phyloP scores from a whole-genome alignment of 2,888 invertebrate genomes.

The Globia sparganii region DNA sequence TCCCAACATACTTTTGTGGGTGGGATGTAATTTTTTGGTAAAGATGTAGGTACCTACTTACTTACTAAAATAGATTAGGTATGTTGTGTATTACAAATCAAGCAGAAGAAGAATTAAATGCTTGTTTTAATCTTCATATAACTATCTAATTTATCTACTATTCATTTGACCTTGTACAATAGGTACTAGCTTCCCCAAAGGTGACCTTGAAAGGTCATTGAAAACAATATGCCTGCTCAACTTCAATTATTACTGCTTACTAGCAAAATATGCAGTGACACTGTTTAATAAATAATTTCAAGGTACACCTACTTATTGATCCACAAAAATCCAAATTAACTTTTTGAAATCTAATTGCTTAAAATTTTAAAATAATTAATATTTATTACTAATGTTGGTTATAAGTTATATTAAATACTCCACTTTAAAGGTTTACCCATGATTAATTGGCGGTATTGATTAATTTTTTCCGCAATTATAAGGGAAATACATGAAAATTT shows the following conservation, averaged over 20 bases:
- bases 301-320: background rate
- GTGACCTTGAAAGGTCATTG: constrained; percentile 86
- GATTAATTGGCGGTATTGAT: background rate
- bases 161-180: constrained; percentile 40
- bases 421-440: background rate
- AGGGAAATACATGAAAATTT: constrained; percentile 9
- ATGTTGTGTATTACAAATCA: background rate
- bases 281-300: background rate
- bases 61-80: background rate
- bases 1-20: background rate
- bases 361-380: too few relatives aligned
- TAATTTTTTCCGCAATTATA: background rate
- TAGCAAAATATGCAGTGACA: background rate
- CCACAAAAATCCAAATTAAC: background rate
- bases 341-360: background rate
- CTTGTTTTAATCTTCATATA: constrained; percentile 2
- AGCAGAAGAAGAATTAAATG: background rate
- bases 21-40: background rate
- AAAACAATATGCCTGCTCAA: constrained; percentile 11
- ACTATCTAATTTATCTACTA: background rate
- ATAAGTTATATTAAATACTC: background rate
- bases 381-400: background rate
- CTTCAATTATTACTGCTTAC: too few relatives aligned
- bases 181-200: constrained; percentile 63
- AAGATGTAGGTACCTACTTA: background rate